These are phyloP conservation scores for Bellardia bayeri DNA, from an alignment of 2,888 invertebrate genomes.

Conservation along the genomic window DNA sequence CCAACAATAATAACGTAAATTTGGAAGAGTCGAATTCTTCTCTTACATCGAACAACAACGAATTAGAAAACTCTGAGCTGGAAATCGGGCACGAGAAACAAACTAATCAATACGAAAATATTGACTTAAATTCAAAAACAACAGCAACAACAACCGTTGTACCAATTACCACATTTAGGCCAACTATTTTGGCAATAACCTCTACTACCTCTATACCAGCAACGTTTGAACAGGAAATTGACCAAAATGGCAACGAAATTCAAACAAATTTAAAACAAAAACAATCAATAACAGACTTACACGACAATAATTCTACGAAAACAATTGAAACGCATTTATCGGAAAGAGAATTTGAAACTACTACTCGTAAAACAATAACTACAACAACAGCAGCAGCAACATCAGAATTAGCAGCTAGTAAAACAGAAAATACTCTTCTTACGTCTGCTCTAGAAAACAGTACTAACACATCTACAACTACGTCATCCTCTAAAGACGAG, in stretches of 20 bases:
- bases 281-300: constrained; percentile 64
- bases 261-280: constrained; percentile 57
- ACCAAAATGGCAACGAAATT: constrained; percentile 79
- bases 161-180: constrained; percentile 74
- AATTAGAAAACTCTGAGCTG: constrained; percentile 27
- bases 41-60: constrained; percentile 46
- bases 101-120: constrained; percentile 71
- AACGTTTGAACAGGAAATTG: constrained; percentile 74
- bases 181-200: constrained; percentile 72
- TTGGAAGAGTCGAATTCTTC: constrained; percentile 45
- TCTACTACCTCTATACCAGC: constrained; percentile 65
- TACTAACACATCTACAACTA: constrained; percentile 62
- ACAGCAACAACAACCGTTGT: constrained; percentile 72
- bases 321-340: constrained; percentile 67
- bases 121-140: constrained; percentile 48
- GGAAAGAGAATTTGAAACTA: constrained; percentile 59
- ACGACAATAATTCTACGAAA: constrained; percentile 66
- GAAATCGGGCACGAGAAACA: constrained; percentile 63
- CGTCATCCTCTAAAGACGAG: constrained; percentile 65
- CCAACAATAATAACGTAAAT: constrained; percentile 62
- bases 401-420: constrained; percentile 53
- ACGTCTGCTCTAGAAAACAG: constrained; percentile 63
- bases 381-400: constrained; percentile 62
- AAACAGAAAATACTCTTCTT: constrained; percentile 65
- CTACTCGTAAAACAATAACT: constrained; percentile 15